Percentiles rank a stretch among this genome's conserved stretches.
These are phyloP conservation scores for Chinchilla lanigera DNA, from an alignment of 2,113 vertebrate genomes.

Conservation along the genomic window DNA sequence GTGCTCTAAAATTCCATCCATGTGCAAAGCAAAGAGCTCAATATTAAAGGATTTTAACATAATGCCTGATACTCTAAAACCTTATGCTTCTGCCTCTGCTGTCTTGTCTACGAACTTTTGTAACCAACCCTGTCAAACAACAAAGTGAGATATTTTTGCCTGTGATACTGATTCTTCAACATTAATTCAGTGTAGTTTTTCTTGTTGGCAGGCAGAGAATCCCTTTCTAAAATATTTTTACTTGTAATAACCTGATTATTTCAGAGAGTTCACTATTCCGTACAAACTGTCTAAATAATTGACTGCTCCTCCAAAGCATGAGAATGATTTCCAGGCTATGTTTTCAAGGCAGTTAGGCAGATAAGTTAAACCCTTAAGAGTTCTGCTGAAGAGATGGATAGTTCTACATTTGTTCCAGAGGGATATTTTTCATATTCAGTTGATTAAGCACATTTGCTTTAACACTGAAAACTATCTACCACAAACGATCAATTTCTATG, in stretches of 20 bases:
- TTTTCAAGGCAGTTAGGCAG: constrained; percentile 69
- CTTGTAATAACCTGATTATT: constrained; percentile 62
- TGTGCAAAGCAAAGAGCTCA: constrained; percentile 33
- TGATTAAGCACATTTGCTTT: constrained; percentile 68
- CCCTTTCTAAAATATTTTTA: constrained; percentile 58
- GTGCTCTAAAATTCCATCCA: neutral
- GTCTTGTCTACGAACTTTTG: constrained; percentile 50
- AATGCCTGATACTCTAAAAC: neutral
- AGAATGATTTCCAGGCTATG: neutral
- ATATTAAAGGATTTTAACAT: constrained; percentile 68
- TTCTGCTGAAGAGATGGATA: constrained; percentile 31
- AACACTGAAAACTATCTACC: constrained; percentile 50
- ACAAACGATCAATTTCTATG: constrained; percentile 83
- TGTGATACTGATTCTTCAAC: constrained; percentile 1
- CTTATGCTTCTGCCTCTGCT: constrained; percentile 39
- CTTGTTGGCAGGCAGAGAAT: neutral
- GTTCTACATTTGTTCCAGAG: constrained; percentile 55
- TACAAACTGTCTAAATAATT: constrained; percentile 46
- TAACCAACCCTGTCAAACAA: neutral
- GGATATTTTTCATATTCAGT: constrained; percentile 64
- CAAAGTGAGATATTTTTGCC: neutral
- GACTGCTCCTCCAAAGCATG: constrained; percentile 61
- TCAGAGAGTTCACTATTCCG: constrained; percentile 54
- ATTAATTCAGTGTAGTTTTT: constrained; percentile 33
- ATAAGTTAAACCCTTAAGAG: constrained; percentile 67